Evolutionary conservation across 2,888 invertebrate genomes (phyloP).

Genomic region (Heliconius ismenius): DNA sequence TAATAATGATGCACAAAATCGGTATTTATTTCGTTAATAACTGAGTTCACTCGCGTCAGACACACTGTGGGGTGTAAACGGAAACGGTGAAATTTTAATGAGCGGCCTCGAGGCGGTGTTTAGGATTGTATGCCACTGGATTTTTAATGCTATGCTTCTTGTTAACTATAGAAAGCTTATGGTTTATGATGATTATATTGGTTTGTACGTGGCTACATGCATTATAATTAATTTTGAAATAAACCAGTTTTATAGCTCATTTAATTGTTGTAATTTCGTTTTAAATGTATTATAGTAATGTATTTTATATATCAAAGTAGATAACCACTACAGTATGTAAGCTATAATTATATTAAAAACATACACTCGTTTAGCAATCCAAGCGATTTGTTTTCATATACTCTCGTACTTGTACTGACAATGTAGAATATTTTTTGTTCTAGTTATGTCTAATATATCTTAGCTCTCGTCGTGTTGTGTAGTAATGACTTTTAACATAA

Average conservation of each 20-base stretch:
- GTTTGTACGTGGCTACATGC: too few relatives aligned
- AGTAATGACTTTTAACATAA: constrained; percentile 9
- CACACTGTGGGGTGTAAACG: constrained; percentile 55
- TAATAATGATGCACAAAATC: constrained; percentile 34
- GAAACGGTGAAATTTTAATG: constrained; percentile 63
- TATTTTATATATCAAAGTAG: too few relatives aligned
- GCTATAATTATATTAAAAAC: too few relatives aligned
- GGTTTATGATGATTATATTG: not conserved
- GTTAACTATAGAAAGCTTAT: not conserved
- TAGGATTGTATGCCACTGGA: constrained; percentile 16
- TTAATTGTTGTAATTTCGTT: too few relatives aligned
- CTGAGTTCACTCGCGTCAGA: constrained; percentile 51
- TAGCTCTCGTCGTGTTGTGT: not conserved
- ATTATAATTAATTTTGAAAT: too few relatives aligned
- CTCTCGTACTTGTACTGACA: too few relatives aligned
- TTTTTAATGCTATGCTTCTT: not conserved
- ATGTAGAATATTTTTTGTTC: too few relatives aligned
- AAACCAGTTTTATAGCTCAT: too few relatives aligned
- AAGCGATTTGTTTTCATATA: not conserved
- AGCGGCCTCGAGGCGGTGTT: constrained; percentile 52
- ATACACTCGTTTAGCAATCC: not conserved
- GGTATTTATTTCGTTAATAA: constrained; percentile 43
- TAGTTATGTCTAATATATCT: not conserved
- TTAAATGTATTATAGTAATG: not conserved
- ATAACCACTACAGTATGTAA: too few relatives aligned